Evolutionary conservation across 2,113 vertebrate species (phyloP), one percentile per base, ranked within the genome.

Genomic region (Mobula hypostoma): DNA sequence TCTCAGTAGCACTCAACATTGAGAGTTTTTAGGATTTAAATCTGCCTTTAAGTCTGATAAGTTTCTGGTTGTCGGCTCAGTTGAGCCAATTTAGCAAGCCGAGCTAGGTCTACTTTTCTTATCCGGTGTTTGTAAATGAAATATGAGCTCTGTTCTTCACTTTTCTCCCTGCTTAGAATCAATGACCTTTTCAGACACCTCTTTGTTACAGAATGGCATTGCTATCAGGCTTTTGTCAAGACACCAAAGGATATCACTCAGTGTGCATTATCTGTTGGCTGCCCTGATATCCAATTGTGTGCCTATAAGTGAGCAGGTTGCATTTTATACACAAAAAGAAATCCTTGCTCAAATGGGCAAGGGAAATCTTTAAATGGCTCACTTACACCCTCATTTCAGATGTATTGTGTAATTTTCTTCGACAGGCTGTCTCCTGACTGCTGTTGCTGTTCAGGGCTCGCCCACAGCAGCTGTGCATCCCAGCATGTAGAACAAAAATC

Each of bases 101-200:
- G 85, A 88, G n/a, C 27, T 61, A 32, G 2, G 58, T 12, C 7
- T 88, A 66, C 2, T 87, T 87, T 87, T n/a, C 27, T 29, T 27
- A 87, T 11, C 56, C 56, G 58, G 83, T 63, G 61, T 66, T 88
- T 88, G 85, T 66, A 66, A 88, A 88, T 88, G 58, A n/a, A 88
- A 66, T 66, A 32, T n/a, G 61, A 88, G n/a, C 29, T 32, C 58
- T 66, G 66, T 19, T n/a, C 58, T 92, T 92, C 90, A 72, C 63
- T 72, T 74, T 27, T 74, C 91, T 56, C 91, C 21, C 91, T 12
- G 21, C 32, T 92, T 48, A 2, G 90, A 92, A 92, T 92, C 32
- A 3, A 70, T 74, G 68, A 93, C 66, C 68, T 93, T 56, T 74
- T 56, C 32, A 93, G 40, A 32, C 7, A 1, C 7, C 11, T 74